phyloP scores from a whole-genome alignment of 2,113 vertebrate species.

The Prochilodus magdalenae region DNA sequence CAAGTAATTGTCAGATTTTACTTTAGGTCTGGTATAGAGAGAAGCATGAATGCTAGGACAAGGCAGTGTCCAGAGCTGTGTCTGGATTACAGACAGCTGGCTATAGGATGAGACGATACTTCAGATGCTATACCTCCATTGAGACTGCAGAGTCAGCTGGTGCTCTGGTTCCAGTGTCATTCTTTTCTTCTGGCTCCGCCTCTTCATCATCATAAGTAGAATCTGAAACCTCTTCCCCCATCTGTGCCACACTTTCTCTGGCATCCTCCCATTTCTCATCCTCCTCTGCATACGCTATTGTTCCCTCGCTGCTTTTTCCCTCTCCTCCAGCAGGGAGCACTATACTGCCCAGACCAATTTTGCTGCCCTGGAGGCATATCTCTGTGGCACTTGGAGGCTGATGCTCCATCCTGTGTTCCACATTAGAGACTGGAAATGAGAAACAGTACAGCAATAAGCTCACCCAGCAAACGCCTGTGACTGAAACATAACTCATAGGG shows the following conservation, averaged over 20 bases:
- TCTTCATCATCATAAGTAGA: not conserved
- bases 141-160: not conserved
- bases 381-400: too few relatives aligned
- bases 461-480: too few relatives aligned
- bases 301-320: not conserved
- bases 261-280: not conserved
- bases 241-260: not conserved
- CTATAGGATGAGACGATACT: not conserved
- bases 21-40: too few relatives aligned
- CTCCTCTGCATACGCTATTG: not conserved
- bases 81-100: not conserved
- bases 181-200: conserved; percentile 8
- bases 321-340: not conserved
- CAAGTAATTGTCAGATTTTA: too few relatives aligned
- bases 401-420: too few relatives aligned
- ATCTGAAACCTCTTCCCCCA: not conserved
- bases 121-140: conserved; percentile 15
- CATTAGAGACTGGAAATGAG: too few relatives aligned
- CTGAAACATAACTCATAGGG: too few relatives aligned
- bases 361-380: too few relatives aligned
- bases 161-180: not conserved
- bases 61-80: too few relatives aligned
- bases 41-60: too few relatives aligned
- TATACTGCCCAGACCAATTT: not conserved
- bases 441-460: too few relatives aligned